These are phyloP conservation scores for Poeciliopsis paucimaculata DNA, from an alignment of 2,797 vertebrate species.

Conservation along the genomic window DNA sequence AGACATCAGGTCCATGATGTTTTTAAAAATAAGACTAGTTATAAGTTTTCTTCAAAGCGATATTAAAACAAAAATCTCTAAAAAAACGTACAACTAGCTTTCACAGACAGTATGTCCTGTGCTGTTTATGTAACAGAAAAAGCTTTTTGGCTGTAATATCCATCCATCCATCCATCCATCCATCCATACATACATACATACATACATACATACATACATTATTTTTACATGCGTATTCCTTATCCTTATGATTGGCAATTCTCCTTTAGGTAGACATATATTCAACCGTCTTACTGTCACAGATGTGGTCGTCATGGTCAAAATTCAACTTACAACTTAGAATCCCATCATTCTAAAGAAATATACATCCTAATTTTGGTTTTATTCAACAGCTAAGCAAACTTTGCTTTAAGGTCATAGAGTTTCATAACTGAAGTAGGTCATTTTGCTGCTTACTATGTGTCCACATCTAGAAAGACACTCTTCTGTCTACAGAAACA, in stretches of 20 bases:
- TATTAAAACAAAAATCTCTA: constrained; percentile 23
- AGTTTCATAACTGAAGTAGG: constrained; percentile 42
- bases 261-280: background rate
- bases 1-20: background rate
- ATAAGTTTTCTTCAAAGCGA: constrained; percentile 7
- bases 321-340: constrained; percentile 28
- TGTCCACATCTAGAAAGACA: constrained; percentile 14
- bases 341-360: constrained; percentile 32
- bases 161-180: too few relatives aligned
- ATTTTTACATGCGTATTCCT: too few relatives aligned
- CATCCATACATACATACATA: too few relatives aligned
- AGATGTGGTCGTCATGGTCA: constrained; percentile 23
- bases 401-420: constrained; percentile 34
- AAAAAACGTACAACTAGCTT: background rate
- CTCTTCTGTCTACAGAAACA: constrained; percentile 40
- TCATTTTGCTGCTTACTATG: constrained; percentile 25
- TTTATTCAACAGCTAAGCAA: constrained; percentile 18
- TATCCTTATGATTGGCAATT: background rate
- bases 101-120: too few relatives aligned
- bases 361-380: constrained; percentile 27
- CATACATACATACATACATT: too few relatives aligned
- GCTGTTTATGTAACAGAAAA: too few relatives aligned
- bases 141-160: too few relatives aligned
- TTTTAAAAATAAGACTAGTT: background rate
- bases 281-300: constrained; percentile 14